These are phyloP conservation scores for Melopsittacus undulatus DNA, from an alignment of 2,797 vertebrate genomes.

Conservation along the genomic window DNA sequence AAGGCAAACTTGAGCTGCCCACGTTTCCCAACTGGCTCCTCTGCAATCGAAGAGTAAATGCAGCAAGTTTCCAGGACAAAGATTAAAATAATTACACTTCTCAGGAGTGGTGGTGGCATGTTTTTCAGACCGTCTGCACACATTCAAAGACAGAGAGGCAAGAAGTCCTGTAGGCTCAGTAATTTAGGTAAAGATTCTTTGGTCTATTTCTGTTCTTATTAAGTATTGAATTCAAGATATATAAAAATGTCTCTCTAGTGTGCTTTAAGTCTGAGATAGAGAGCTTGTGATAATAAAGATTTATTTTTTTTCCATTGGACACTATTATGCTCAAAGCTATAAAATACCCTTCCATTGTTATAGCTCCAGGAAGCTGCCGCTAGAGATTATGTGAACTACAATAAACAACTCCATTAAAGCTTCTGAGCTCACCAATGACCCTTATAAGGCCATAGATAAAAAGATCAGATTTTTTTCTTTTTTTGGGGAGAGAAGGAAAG, in stretches of 20 bases:
- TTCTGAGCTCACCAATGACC: constrained; percentile 36
- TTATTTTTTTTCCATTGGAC: constrained; percentile 7
- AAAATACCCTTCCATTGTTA: constrained; percentile 56
- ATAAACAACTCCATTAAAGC: constrained; percentile 59
- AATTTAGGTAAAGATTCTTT: constrained; percentile 22
- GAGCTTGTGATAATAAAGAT: constrained; percentile 41
- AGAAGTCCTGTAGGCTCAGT: not conserved
- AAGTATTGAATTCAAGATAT: constrained; percentile 28
- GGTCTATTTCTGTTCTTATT: constrained; percentile 30
- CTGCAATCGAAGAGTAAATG: not conserved
- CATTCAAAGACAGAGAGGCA: not conserved
- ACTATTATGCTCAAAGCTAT: constrained; percentile 50
- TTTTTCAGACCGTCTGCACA: not conserved
- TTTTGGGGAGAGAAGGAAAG: not conserved
- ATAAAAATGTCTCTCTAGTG: constrained; percentile 10
- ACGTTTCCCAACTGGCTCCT: not conserved
- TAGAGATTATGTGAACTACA: constrained; percentile 45
- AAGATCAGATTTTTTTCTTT: not conserved
- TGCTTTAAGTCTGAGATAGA: constrained; percentile 12
- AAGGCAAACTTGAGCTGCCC: constrained; percentile 18
- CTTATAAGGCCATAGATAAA: constrained; percentile 32
- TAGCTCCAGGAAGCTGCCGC: constrained; percentile 27
- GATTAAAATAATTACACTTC: constrained; percentile 35
- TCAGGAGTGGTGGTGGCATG: not conserved
- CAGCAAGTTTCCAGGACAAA: constrained; percentile 22